Conservation (phyloP, 2,797 vertebrate species). For the Tolypeutes matacus region DNA sequence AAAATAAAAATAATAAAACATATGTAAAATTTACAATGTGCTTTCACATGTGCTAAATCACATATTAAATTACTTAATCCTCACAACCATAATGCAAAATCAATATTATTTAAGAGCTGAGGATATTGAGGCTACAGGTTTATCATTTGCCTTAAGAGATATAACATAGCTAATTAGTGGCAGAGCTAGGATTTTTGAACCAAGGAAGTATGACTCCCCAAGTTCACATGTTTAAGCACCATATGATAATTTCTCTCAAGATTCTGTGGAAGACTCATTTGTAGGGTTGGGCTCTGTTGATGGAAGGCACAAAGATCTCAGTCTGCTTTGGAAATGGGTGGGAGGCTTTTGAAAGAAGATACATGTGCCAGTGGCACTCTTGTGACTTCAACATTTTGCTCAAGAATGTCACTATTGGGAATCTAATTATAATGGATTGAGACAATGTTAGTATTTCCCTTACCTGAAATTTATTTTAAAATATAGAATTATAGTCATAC, state of each 20-base stretch:
- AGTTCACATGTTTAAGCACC: background rate
- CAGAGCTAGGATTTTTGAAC: constrained; percentile 5
- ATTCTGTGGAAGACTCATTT: background rate
- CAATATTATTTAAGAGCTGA: background rate
- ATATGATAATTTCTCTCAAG: background rate
- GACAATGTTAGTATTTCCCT: background rate
- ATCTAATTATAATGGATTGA: background rate
- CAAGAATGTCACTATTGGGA: background rate
- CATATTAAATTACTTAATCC: background rate
- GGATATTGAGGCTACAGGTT: background rate
- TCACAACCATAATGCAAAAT: background rate
- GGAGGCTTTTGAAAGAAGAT: background rate
- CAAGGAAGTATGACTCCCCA: background rate
- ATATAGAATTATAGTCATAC: background rate
- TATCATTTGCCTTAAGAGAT: background rate
- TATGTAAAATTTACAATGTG: background rate
- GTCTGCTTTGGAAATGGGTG: background rate
- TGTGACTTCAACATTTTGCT: background rate
- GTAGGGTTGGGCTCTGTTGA: background rate
- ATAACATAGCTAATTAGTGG: background rate
- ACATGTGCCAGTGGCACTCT: background rate
- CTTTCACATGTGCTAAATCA: background rate
- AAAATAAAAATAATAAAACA: background rate
- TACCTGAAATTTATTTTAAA: background rate
- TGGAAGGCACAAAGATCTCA: background rate